Base-by-base conservation (phyloP, 2,113 vertebrate genomes). In the Petaurus breviceps region DNA sequence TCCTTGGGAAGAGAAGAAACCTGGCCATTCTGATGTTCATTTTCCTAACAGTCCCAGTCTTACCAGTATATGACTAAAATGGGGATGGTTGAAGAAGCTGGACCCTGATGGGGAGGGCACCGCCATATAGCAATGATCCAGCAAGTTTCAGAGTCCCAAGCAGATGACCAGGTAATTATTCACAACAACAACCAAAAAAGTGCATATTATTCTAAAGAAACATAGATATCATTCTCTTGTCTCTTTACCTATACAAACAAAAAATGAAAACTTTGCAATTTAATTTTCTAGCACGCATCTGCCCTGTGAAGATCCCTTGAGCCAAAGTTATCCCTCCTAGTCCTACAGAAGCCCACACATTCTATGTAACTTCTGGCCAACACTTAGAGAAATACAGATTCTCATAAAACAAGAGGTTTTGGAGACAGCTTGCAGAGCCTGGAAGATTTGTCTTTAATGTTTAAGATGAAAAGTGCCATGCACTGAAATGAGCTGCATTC, bases 401-500 rank as follows among this genome's bases (percentile, higher is more conserved):
- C 68, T 84, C 19, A 7, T 84, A 84, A 84, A 90, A 90, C 47
- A 90, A 84, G 37, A 51, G 9, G 0, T 84, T 95, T 93, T 8
- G 22, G 90, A 51, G 8, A 1, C 2, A 90, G 22, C 26, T 43
- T 93, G 49, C 49, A 50, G 90, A 51, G 46, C 90, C 50, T 26
- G 47, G 49, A 51, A 90, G 28, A 89, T 9, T 19, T 90, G 94
- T 93, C 8, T 25, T 37, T 49, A 96, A 92, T 92, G 55, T 77
- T 61, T 91, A 95, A 89, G 51, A 93, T 55, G 92, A 97, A 97
- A 97, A 97, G 95, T 93, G 95, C 51, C 94, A 97, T 95, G 93
- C 95, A 95, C 94, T 97, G 93, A 96, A 97, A 96, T 95, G 93
- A 94, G 95, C 89, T 46, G 95, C n/a, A 94, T 90, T 95, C 92